These are phyloP conservation scores for Teleiodes luculella DNA, from an alignment of 2,888 invertebrate genomes.

Conservation along the genomic window DNA sequence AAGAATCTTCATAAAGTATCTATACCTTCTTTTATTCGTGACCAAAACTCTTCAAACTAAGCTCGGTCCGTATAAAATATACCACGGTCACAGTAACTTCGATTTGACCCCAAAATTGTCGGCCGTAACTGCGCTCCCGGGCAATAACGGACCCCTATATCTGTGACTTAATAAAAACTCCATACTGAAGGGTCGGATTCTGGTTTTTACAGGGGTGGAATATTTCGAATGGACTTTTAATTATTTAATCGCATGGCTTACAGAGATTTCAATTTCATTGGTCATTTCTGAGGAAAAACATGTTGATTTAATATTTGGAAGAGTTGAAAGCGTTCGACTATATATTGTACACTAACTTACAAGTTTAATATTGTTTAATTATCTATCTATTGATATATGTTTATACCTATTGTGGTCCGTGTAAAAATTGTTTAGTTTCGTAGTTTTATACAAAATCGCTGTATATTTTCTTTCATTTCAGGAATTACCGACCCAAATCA, in stretches of 20 bases:
- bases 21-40: neutral
- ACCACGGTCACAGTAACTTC: constrained; percentile 16
- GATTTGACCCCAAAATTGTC: constrained; percentile 58
- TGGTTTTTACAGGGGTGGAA: constrained; percentile 12
- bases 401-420: no score
- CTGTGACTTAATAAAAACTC: constrained; percentile 55
- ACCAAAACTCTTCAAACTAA: neutral
- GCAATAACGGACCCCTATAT: constrained; percentile 53
- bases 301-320: neutral
- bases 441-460: no score
- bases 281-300: neutral
- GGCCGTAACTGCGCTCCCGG: constrained; percentile 45
- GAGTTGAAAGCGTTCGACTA: no score
- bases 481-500: neutral
- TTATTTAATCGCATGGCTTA: constrained; percentile 1
- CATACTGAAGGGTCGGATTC: constrained; percentile 22
- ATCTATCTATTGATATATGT: no score
- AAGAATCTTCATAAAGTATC: no score
- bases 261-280: no score
- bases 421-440: no score
- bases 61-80: constrained; percentile 28
- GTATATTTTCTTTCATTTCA: neutral
- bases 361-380: no score
- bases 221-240: constrained; percentile 10
- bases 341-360: no score